phyloP scores from a whole-genome alignment of 2,888 invertebrate species.

The Oxycera nigricornis region DNA sequence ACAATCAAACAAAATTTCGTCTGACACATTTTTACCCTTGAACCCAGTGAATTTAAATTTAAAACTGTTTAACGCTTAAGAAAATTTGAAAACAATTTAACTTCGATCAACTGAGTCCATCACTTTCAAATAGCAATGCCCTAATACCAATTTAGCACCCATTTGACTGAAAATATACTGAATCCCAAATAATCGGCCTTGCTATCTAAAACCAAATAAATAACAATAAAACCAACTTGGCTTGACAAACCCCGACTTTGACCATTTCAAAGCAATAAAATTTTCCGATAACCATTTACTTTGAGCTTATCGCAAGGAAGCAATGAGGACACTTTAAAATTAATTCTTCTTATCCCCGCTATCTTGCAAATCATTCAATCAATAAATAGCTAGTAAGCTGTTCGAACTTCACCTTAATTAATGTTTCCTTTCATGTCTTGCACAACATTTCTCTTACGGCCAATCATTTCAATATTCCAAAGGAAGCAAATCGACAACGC shows the following conservation, averaged over 20 bases:
- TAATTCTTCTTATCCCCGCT: conserved; percentile 2
- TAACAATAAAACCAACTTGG: neutral
- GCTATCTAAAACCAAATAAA: neutral
- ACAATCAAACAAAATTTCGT: neutral
- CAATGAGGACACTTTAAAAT: conserved; percentile 26
- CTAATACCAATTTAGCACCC: neutral
- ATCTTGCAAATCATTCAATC: conserved; percentile 37
- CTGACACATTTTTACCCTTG: neutral
- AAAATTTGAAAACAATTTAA: too few relatives aligned
- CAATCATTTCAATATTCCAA: conserved; percentile 21
- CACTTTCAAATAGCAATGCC: neutral
- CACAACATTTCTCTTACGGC: neutral
- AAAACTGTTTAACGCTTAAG: too few relatives aligned
- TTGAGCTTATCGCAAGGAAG: neutral
- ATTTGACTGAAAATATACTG: neutral
- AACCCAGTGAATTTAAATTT: too few relatives aligned
- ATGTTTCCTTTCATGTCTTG: conserved; percentile 7
- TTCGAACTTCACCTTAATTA: conserved; percentile 34
- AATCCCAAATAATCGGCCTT: neutral
- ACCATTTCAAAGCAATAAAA: neutral
- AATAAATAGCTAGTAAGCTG: conserved; percentile 31
- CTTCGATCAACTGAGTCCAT: too few relatives aligned
- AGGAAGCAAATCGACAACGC: neutral
- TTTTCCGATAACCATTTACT: neutral
- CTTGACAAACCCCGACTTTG: neutral